Evolutionary conservation across 2,888 invertebrate genomes (phyloP).

Genomic region (Hydrotaea cyrtoneurina): DNA sequence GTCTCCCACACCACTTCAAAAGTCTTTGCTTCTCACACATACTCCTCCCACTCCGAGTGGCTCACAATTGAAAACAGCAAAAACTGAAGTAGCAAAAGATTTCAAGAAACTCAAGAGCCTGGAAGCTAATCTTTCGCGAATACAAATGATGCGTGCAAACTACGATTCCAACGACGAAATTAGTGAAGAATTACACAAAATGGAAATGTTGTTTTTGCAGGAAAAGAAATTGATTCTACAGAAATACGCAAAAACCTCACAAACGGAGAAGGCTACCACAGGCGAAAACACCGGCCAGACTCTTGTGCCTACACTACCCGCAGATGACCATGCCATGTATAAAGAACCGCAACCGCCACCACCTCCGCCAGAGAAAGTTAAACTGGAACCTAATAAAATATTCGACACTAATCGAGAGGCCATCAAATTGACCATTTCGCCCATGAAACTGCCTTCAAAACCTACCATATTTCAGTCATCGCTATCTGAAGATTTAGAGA

Average conservation of each 20-base stretch:
- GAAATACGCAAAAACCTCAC: conserved; percentile 75
- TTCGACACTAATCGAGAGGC: conserved; percentile 79
- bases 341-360: conserved; percentile 6
- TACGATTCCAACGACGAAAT: conserved; percentile 79
- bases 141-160: conserved; percentile 79
- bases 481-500: conserved; percentile 67
- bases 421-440: conserved; percentile 78
- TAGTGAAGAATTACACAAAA: conserved; percentile 77
- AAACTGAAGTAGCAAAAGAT: conserved; percentile 75
- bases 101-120: conserved; percentile 77
- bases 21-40: conserved; percentile 39
- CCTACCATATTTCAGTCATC: conserved; percentile 73
- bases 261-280: conserved; percentile 50
- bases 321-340: conserved; percentile 52
- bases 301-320: conserved; percentile 34
- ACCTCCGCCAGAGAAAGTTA: conserved; percentile 57
- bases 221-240: conserved; percentile 78
- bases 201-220: conserved; percentile 77
- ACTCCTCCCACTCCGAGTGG: conserved; percentile 38
- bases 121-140: conserved; percentile 77
- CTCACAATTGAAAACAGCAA: conserved; percentile 55
- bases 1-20: conserved; percentile 52
- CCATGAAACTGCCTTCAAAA: conserved; percentile 75
- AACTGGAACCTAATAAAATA: conserved; percentile 72
- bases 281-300: conserved; percentile 21